Evolutionary conservation across 2,888 invertebrate species (phyloP).

Genomic region (Orchesellides sinensis): DNA sequence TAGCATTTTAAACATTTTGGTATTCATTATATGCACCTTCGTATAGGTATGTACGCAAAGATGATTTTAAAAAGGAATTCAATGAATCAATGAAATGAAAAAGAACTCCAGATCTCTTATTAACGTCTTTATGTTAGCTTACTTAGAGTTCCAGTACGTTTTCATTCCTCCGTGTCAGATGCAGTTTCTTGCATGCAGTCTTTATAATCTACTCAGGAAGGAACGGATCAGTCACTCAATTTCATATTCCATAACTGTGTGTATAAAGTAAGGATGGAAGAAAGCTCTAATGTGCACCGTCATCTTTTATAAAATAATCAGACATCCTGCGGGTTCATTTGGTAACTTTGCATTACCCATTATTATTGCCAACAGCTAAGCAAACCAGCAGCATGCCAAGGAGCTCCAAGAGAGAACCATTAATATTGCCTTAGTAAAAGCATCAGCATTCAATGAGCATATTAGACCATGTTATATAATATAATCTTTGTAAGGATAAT

Average conservation of each 20-base stretch:
- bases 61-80: neutral
- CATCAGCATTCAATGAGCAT: conserved; percentile 19
- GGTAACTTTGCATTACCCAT: conserved; percentile 24
- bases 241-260: neutral
- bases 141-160: neutral
- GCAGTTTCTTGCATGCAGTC: neutral
- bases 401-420: conserved; percentile 20
- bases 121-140: too few relatives aligned
- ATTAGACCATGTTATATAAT: conserved; percentile 6
- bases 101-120: too few relatives aligned
- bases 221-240: neutral
- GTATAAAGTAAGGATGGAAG: neutral
- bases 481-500: neutral
- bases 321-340: conserved; percentile 36
- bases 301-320: conserved; percentile 38
- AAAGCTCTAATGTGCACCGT: conserved; percentile 16
- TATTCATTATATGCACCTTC: neutral
- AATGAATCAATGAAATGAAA: neutral
- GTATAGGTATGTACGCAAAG: too few relatives aligned
- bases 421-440: conserved; percentile 3
- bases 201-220: conserved; percentile 16
- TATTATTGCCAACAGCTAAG: conserved; percentile 34
- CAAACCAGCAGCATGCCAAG: conserved; percentile 40
- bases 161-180: neutral
- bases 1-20: neutral